Evolutionary conservation across 2,888 invertebrate genomes (phyloP).

Genomic region (Plusia festucae): DNA sequence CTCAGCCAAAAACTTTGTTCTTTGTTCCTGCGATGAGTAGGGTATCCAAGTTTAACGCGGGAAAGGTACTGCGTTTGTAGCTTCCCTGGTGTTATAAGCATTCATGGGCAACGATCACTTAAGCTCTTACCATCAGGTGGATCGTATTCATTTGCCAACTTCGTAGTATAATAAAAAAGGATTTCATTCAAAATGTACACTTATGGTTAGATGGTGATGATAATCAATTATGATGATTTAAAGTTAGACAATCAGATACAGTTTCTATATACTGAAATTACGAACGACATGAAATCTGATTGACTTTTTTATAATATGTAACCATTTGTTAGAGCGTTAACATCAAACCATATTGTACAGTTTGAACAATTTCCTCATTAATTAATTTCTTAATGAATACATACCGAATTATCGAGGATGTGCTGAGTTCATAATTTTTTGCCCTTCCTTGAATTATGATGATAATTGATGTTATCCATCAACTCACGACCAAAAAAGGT

Average conservation of each 20-base stretch:
- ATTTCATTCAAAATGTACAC: neutral
- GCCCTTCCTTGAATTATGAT: slow-evolving; percentile 14
- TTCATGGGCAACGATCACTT: no score
- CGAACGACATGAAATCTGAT: neutral
- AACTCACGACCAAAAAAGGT: slow-evolving; percentile 38
- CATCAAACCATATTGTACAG: neutral
- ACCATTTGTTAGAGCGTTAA: neutral
- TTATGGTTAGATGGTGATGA: neutral
- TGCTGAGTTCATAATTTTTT: slow-evolving; percentile 24
- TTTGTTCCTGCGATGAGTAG: no score
- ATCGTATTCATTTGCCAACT: no score
- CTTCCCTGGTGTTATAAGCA: no score
- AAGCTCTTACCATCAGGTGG: no score
- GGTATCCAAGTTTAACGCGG: no score
- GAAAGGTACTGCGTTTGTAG: no score
- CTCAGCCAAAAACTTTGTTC: no score
- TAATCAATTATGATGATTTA: neutral
- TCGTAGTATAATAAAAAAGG: no score
- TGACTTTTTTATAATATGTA: neutral
- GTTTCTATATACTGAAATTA: neutral
- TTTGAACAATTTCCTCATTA: slow-evolving; percentile 1
- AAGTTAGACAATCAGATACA: neutral
- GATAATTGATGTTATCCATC: slow-evolving; percentile 36
- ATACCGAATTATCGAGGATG: slow-evolving; percentile 27
- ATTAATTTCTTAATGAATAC: slow-evolving; percentile 9